Conservation (phyloP, 2,797 vertebrate genomes). For the Myotis myotis region DNA sequence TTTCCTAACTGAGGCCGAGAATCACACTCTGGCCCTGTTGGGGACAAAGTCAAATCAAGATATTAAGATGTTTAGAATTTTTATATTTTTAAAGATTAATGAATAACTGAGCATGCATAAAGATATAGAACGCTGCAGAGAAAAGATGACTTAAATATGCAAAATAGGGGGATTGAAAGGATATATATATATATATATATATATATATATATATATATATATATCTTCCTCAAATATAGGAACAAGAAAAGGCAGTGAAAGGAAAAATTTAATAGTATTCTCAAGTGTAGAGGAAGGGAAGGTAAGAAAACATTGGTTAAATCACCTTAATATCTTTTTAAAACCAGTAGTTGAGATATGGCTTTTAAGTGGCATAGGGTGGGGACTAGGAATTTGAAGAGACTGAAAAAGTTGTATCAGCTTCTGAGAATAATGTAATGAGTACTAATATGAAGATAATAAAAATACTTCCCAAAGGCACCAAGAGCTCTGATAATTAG, state of each 20-base stretch:
- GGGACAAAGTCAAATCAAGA: neutral
- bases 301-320: neutral
- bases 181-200: no score
- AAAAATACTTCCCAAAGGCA: neutral
- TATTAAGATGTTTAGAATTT: neutral
- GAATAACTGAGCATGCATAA: neutral
- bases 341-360: neutral
- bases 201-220: no score
- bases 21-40: neutral
- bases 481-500: neutral
- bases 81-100: neutral
- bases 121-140: neutral
- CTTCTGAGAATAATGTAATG: neutral
- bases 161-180: neutral
- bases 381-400: neutral
- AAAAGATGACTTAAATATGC: neutral
- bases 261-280: neutral
- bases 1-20: neutral
- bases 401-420: neutral
- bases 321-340: neutral
- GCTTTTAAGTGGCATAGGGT: neutral
- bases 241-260: neutral
- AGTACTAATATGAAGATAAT: neutral
- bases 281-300: neutral
- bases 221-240: no score